Base-by-base conservation (phyloP, 2,888 invertebrate genomes). In the Celastrina argiolus region DNA sequence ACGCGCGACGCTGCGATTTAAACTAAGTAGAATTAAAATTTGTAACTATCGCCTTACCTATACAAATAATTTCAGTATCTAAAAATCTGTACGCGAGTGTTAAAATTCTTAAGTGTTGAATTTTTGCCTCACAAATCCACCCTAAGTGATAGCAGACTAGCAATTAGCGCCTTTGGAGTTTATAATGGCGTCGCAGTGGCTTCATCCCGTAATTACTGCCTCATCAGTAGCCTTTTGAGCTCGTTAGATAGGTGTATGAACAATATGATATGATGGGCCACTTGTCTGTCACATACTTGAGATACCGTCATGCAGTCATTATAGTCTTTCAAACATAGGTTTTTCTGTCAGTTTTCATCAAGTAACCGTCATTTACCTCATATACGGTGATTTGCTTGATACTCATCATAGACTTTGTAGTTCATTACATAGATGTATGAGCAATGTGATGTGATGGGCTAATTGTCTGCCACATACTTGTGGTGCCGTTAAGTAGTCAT, bases 131-230 rank as follows among this genome's bases (percentile, higher is more conserved):
- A 16, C 28, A 31, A 16, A 31, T 58, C 31, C 16, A 14, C 31
- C 28, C 5, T 51, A 12, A 18, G 45, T 36, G 36, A 36, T 10
- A 18, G 6, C 51, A 28, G 59, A 31, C 59, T 10, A 59, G 18
- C 59, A 59, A 59, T 59, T 59, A 59, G 56, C 64, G 66, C 63
- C 68, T 67, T 63, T 66, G 51, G 63, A 70, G 71, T 65, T 65
- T 56, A 36, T 71, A 70, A 71, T 70, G 69, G 68, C 64, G 51
- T 65, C 65, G 65, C 65, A 70, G 70, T 68, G 66, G 69, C 71
- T 67, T 68, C 66, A 68, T 70, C 70, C 68, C 68, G 65, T 72
- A 67, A 71, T 72, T 66, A 66, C 68, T 68, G 68, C 69, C 70
- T 70, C 69, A 70, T 69, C 64, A 68, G 66, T 41, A 56, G 65